phyloP scores from a whole-genome alignment of 2,113 vertebrate genomes.

The Rhegmatorhina hoffmannsi region DNA sequence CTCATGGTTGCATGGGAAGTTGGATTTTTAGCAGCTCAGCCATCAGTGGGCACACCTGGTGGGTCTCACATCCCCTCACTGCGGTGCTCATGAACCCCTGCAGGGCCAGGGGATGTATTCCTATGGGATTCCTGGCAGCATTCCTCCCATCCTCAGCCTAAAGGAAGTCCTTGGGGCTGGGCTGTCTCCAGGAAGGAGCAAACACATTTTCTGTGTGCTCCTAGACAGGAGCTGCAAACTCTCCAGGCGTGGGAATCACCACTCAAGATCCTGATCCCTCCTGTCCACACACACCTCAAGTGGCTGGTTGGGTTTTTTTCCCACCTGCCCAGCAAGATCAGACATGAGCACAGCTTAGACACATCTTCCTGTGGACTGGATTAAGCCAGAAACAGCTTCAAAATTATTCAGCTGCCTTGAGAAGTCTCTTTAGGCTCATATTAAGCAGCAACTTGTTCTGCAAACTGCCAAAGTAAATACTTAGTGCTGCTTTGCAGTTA shows the following conservation, averaged over 20 bases:
- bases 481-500: not conserved
- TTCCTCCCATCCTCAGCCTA: not conserved
- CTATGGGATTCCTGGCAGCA: not conserved
- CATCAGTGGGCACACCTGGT: not conserved
- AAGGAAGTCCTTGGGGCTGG: not conserved
- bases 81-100: not conserved
- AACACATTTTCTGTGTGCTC: not conserved
- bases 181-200: not conserved
- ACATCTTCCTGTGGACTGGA: not conserved
- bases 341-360: not conserved
- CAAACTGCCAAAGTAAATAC: not conserved
- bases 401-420: not conserved
- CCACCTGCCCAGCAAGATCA: not conserved
- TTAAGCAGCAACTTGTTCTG: constrained; percentile 2
- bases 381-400: not conserved
- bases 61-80: not conserved
- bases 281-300: not conserved
- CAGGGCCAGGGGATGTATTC: not conserved
- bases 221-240: not conserved
- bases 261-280: accelerated
- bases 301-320: not conserved
- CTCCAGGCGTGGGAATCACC: not conserved
- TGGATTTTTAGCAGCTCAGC: not conserved
- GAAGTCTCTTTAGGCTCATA: not conserved
- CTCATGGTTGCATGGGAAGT: accelerated